Base-by-base conservation (phyloP, 1,140 invertebrate genomes). In the Protaetia brevitarsis region DNA sequence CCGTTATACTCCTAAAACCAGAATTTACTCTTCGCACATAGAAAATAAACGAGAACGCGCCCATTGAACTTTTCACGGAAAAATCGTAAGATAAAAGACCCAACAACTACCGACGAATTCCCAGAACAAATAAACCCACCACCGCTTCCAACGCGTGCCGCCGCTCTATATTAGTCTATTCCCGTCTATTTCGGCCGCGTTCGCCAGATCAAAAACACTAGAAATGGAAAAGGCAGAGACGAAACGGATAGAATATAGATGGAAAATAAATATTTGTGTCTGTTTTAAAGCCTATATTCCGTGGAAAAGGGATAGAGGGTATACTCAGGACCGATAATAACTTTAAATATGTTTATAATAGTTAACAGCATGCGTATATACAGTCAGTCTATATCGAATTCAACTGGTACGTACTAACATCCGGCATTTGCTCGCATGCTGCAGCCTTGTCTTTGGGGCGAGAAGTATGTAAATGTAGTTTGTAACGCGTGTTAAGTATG, bases 211-310 rank as follows among this genome's bases (percentile, higher is more conserved):
- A 45, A 45, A 45, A 45, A 45, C n/a, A n/a, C n/a, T n/a, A n/a
- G 13, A 19, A 45, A 45, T 7, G 13, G 6, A 4, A 3, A 13
- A 45, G 6, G 41, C 7, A 19, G 19, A 41, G 37, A 13, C 37
- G 13, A 45, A 45, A 13, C 41, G 13, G 19, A 45, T 13, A 45
- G 10, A 45, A 23, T n/a, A n/a, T n/a, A n/a, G 41, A 45, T 45
- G 41, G 41, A 45, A 45, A 45, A 45, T 45, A 45, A 45, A 45
- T 45, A 45, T 45, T 45, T 45, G 41, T 13, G 41, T 8, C n/a
- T n/a, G n/a, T n/a, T n/a, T n/a, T n/a, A 0, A 45, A 45, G 41
- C 19, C 16, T 21, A 13, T 21, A 45, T 45, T 21, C 2, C 4
- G 41, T 45, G 19, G 8, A 21, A 19, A 45, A 45, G 2, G 34